Conservation (phyloP, 2,113 vertebrate species). For the Anoura caudifer region DNA sequence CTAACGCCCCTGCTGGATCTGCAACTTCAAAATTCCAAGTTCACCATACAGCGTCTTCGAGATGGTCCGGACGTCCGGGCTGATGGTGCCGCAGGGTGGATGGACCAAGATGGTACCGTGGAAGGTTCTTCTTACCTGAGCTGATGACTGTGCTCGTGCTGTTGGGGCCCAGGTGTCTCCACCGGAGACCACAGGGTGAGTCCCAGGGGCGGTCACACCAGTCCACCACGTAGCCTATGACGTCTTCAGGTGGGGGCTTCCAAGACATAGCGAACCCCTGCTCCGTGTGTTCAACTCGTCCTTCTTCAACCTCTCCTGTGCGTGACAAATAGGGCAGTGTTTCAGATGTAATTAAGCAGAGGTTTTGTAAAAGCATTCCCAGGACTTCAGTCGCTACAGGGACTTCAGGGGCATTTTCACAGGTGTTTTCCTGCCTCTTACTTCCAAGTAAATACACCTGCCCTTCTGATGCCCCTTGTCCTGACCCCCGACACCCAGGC, state of each 20-base stretch:
- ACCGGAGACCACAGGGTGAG: slow-evolving; percentile 75
- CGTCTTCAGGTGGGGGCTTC: slow-evolving; percentile 31
- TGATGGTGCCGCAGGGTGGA: too few species aligned
- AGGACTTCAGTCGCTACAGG: background rate
- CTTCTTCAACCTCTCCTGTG: slow-evolving; percentile 49
- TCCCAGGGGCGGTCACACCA: slow-evolving; percentile 73
- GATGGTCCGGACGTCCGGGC: background rate
- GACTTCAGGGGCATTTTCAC: background rate
- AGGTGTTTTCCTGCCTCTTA: background rate
- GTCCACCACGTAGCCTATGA: slow-evolving; percentile 77
- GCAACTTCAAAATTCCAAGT: background rate
- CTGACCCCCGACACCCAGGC: background rate
- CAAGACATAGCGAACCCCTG: slow-evolving; percentile 78
- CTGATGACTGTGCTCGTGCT: slow-evolving; percentile 71
- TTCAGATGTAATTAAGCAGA: background rate
- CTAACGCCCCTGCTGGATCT: background rate
- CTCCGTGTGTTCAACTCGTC: slow-evolving; percentile 55
- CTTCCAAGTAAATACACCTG: background rate
- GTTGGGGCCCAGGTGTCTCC: slow-evolving; percentile 74
- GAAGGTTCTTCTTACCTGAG: slow-evolving; percentile 74
- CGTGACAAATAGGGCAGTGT: background rate
- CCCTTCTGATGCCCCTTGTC: background rate
- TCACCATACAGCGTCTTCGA: background rate
- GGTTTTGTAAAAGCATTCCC: background rate
- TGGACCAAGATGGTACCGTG: background rate